A percentile compares a stretch with the other conserved stretches of the same genome.
Evolutionary conservation across 2,797 vertebrate species (phyloP).

Genomic region (Danio aesculapii): DNA sequence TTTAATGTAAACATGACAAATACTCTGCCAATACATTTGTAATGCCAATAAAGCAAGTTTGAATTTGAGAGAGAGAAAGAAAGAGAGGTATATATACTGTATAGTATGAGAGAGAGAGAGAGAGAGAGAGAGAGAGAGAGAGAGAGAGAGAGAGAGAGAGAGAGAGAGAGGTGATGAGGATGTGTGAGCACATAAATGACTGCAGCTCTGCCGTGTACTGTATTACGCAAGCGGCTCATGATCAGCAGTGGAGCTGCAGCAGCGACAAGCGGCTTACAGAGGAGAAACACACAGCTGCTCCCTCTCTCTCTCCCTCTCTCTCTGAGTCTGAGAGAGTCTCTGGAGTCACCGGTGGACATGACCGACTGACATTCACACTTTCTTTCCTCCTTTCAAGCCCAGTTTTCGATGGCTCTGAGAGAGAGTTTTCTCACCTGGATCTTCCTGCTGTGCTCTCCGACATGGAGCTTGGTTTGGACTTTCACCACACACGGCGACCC

Average conservation of each 20-base stretch:
- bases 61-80: too few relatives aligned
- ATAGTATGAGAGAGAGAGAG: too few relatives aligned
- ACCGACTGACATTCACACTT: constrained; percentile 19
- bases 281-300: constrained; percentile 12
- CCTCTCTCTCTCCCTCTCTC: constrained; percentile 2
- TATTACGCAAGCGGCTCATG: constrained; percentile 79
- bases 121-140: constrained; percentile 5
- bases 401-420: constrained; percentile 31
- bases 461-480: constrained; percentile 42
- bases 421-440: constrained; percentile 11
- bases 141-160: constrained; percentile 6
- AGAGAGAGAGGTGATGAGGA: constrained; percentile 55
- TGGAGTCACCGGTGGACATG: constrained; percentile 33
- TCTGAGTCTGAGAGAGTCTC: constrained; percentile 21
- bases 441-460: constrained; percentile 35
- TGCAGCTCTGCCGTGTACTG: constrained; percentile 62
- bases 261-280: constrained; percentile 32
- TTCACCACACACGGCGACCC: constrained; percentile 24
- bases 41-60: too few relatives aligned
- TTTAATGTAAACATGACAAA: too few relatives aligned
- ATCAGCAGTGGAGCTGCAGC: constrained; percentile 56
- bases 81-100: too few relatives aligned
- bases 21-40: too few relatives aligned
- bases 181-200: constrained; percentile 56
- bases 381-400: not conserved